Base-by-base conservation (phyloP, 35 echinoderm and acorn worm species). In the Eucidaris tribuloides region DNA sequence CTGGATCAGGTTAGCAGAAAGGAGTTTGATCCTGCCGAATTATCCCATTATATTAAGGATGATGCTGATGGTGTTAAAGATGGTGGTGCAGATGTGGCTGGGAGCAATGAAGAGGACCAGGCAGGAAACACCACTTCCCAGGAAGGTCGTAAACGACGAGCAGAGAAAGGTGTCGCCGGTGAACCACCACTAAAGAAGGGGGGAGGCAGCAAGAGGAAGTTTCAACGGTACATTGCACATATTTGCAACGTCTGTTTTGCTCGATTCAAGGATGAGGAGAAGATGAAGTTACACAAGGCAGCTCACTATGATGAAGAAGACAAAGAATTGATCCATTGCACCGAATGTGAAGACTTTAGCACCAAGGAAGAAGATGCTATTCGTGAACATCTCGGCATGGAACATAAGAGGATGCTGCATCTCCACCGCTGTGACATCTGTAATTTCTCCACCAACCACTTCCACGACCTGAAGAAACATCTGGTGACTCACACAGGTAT, bases 401-500 rank as follows among this genome's bases (percentile, higher is more conserved):
- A 61, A 23, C 94, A 97, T 77, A 80, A 79, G 46, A 80, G 94
- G 6, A 58, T 88, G 78, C 60, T 92, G 42, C 87, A 92, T 33
- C 49, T 88, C 19, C 87, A 88, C 39, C 89, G 94, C 34, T 97
- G 94, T 37, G 79, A 88, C 23, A 70, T 84, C 15, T 97, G 94
- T 39, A 70, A 86, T 38, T 97, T 92, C 42, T 87, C 94, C 0
- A 84, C 89, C 4, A 86, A 89, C 50, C 78, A 90, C 29, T 78
- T 77, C 42, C 87, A 88, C 66, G 94, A 97, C 82, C 81, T 88
- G 22, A 91, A 92, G 65, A 97, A 91, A 46, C 94, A 97, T 49
- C 74, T 97, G n/a, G 57, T 84, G n/a, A 92, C 89, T 34, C 94
- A 97, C 60, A 80, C 79, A 9, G 89, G 87, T 9, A 66, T 72